phyloP scores from a whole-genome alignment of 2,113 vertebrate genomes.

The Zootoca vivipara region DNA sequence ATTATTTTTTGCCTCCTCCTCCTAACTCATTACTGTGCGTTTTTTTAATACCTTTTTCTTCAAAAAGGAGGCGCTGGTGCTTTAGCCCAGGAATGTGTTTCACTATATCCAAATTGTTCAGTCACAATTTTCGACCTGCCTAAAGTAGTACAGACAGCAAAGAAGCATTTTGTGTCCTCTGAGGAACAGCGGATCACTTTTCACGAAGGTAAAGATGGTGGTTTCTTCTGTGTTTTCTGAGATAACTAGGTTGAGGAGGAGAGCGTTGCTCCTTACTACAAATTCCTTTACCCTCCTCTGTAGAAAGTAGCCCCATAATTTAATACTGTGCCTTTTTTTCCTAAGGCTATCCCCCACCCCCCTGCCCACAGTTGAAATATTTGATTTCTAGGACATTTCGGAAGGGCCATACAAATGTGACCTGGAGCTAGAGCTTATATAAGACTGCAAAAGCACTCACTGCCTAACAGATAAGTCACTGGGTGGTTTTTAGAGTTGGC shows the following conservation, averaged over 20 bases:
- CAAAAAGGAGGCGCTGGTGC: slow-evolving; percentile 86
- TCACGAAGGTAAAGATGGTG: slow-evolving; percentile 73
- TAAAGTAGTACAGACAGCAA: slow-evolving; percentile 76
- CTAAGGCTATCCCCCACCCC: not conserved
- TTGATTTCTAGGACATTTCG: not conserved
- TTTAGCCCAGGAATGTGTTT: slow-evolving; percentile 80
- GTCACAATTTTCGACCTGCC: slow-evolving; percentile 88
- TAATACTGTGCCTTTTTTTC: not conserved
- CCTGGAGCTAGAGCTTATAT: not conserved
- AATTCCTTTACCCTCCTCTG: not conserved
- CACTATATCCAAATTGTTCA: slow-evolving; percentile 78
- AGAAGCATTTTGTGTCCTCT: slow-evolving; percentile 72
- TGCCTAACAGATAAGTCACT: not conserved
- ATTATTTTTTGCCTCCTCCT: too few relatives aligned
- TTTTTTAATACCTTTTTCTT: not conserved
- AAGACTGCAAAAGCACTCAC: not conserved
- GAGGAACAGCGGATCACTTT: slow-evolving; percentile 74
- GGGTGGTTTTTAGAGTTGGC: not conserved
- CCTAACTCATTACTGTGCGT: not conserved
- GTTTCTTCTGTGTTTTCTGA: too few relatives aligned
- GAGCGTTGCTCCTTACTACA: not conserved
- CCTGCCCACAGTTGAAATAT: not conserved
- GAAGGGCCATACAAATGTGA: too few relatives aligned
- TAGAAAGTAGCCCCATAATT: not conserved
- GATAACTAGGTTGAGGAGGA: not conserved